Evolutionary conservation across 2,888 invertebrate species (phyloP).

Genomic region (Mesorhabditis belari): DNA sequence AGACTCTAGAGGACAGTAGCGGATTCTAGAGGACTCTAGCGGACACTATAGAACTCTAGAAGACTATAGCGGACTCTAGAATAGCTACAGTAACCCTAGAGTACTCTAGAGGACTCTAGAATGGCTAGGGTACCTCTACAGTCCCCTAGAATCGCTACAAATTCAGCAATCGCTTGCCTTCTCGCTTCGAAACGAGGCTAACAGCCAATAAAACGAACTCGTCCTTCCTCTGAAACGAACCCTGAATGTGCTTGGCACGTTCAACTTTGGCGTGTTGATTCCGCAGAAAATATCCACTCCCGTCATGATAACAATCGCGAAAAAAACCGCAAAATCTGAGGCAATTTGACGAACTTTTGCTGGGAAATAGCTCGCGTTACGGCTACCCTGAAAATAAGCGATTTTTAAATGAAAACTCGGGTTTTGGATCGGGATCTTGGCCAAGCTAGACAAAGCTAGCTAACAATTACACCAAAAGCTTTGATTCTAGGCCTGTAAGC

Average conservation of each 20-base stretch:
- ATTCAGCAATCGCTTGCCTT: no score
- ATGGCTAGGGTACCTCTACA: no score
- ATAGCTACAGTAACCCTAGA: no score
- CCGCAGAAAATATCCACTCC: constrained; percentile 73
- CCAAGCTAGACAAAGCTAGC: background rate
- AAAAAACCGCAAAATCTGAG: constrained; percentile 85
- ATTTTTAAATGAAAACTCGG: background rate
- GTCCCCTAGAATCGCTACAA: no score
- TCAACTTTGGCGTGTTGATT: constrained; percentile 85
- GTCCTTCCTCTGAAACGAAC: constrained; percentile 9
- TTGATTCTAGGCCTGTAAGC: no score
- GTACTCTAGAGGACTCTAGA: no score
- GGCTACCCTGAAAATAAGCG: constrained; percentile 4
- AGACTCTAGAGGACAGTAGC: no score
- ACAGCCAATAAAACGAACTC: background rate
- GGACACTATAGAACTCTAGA: no score
- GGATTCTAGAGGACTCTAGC: no score
- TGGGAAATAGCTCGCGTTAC: constrained; percentile 30
- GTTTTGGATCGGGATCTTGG: no score
- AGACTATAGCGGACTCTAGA: no score
- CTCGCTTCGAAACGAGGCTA: background rate
- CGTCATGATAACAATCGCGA: constrained; percentile 87
- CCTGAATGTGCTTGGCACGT: constrained; percentile 62
- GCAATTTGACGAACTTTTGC: constrained; percentile 62
- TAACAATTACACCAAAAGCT: background rate